Evolutionary conservation across 2,797 vertebrate genomes (phyloP).

Genomic region (Cacajao melanocephalus): DNA sequence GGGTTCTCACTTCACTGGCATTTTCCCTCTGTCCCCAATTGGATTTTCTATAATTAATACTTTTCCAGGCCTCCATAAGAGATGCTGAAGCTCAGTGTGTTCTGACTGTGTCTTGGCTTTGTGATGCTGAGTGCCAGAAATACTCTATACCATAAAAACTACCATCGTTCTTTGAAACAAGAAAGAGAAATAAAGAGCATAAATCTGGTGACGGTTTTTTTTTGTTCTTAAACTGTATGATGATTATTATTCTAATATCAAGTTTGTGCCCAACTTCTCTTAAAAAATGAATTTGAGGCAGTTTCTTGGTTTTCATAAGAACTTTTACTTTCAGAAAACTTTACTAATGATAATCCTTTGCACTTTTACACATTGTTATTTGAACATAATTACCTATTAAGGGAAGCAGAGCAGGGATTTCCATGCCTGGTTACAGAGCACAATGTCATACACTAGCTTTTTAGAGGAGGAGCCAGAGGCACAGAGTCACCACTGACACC

Average conservation of each 20-base stretch:
- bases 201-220: background rate
- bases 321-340: slow-evolving; percentile 36
- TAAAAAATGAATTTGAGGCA: background rate
- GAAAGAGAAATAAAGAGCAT: slow-evolving; percentile 48
- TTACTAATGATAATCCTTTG: background rate
- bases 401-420: background rate
- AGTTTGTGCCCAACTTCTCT: slow-evolving; percentile 9
- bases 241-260: background rate
- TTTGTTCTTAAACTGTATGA: background rate
- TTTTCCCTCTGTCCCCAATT: background rate
- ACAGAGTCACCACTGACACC: background rate
- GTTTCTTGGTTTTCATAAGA: slow-evolving; percentile 41
- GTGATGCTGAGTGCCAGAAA: background rate
- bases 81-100: background rate
- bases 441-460: background rate
- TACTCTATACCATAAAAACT: background rate
- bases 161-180: background rate
- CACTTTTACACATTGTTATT: background rate
- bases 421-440: background rate
- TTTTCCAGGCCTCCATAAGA: background rate
- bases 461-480: background rate
- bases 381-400: background rate
- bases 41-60: background rate
- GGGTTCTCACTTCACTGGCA: background rate
- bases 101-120: background rate